These are phyloP conservation scores for Drosophila pegasa DNA, from an alignment of 2,888 invertebrate species.

Conservation along the genomic window DNA sequence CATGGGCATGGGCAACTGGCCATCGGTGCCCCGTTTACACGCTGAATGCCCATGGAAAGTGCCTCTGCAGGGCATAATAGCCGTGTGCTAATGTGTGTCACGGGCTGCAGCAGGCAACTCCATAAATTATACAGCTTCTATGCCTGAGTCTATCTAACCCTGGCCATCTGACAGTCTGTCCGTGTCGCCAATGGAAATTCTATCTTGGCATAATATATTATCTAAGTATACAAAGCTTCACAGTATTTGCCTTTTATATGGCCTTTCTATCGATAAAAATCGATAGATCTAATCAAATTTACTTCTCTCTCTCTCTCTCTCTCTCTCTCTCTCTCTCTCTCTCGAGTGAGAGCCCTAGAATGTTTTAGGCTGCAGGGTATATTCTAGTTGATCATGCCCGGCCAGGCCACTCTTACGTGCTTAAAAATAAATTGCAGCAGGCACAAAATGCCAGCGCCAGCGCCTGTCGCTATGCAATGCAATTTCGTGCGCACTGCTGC, in stretches of 20 bases:
- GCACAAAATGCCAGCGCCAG: constrained; percentile 48
- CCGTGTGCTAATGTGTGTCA: not conserved
- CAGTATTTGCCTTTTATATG: not conserved
- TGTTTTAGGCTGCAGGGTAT: no score
- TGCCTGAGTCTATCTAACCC: not conserved
- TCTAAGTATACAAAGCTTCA: not conserved
- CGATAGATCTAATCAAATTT: not conserved
- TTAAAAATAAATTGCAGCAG: constrained; percentile 34
- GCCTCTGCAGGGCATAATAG: not conserved
- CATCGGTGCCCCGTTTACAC: not conserved
- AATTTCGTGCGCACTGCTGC: constrained; percentile 30
- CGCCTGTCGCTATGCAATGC: constrained; percentile 44
- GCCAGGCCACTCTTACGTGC: constrained; percentile 24
- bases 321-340: no score
- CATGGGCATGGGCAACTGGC: constrained; percentile 6
- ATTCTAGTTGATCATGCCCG: not conserved
- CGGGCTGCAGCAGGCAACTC: not conserved
- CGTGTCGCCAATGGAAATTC: no score
- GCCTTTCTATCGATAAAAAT: not conserved
- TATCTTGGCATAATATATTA: no score
- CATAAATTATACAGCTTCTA: no score
- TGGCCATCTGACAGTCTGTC: no score
- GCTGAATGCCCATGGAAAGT: not conserved
- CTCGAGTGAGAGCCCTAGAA: no score
- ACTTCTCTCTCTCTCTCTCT: not conserved